Conservation (phyloP, 1,140 invertebrate genomes). For the Cydia strobilella region DNA sequence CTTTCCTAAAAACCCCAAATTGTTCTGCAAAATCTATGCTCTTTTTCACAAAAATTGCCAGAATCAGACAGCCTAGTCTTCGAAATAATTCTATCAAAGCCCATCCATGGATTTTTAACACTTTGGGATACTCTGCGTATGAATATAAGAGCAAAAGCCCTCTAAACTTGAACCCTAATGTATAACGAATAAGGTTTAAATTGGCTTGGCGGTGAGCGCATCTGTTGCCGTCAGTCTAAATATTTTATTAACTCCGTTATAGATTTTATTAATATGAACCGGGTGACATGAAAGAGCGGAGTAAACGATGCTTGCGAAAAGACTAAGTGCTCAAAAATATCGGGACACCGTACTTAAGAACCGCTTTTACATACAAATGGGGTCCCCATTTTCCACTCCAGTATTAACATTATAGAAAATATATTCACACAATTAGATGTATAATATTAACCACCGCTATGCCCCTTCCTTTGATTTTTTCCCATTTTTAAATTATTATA, state of each 20-base stretch:
- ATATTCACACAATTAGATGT: too few relatives aligned
- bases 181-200: neutral
- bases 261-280: slow-evolving; percentile 26
- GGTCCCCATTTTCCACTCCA: too few relatives aligned
- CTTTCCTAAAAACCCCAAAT: too few relatives aligned
- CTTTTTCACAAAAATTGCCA: neutral
- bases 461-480: too few relatives aligned
- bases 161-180: neutral
- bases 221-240: slow-evolving; percentile 17
- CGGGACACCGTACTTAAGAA: too few relatives aligned
- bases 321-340: slow-evolving; percentile 7
- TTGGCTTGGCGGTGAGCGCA: neutral
- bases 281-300: slow-evolving; percentile 2
- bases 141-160: neutral
- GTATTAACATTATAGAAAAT: too few relatives aligned
- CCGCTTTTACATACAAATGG: too few relatives aligned
- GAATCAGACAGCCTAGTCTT: neutral
- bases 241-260: slow-evolving; percentile 1
- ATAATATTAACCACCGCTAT: too few relatives aligned
- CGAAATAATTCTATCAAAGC: slow-evolving; percentile 6
- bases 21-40: too few relatives aligned
- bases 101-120: slow-evolving; percentile 2
- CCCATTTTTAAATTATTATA: too few relatives aligned
- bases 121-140: neutral
- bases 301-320: neutral